Conservation (phyloP, 1,140 invertebrate genomes). For the Hylaeus volcanicus region DNA sequence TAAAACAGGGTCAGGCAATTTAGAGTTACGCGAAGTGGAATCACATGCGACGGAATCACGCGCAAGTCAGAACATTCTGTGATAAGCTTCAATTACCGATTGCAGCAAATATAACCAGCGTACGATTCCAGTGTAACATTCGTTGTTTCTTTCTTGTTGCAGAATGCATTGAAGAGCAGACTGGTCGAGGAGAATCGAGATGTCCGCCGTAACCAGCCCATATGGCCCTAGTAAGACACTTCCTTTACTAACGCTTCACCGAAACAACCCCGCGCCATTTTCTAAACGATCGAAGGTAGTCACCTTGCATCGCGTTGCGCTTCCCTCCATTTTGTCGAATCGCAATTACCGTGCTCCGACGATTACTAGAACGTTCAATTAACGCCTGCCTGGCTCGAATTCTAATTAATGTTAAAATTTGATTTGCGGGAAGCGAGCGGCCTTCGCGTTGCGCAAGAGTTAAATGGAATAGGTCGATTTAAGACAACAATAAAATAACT, state of each 20-base stretch:
- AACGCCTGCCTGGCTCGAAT: slow-evolving; percentile 42
- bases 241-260: neutral
- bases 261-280: neutral
- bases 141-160: slow-evolving; percentile 66
- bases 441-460: slow-evolving; percentile 22
- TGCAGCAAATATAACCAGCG: too few relatives aligned
- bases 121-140: neutral
- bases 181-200: slow-evolving; percentile 71
- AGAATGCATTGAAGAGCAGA: slow-evolving; percentile 76
- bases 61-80: too few relatives aligned
- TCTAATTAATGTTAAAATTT: slow-evolving; percentile 63
- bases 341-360: slow-evolving; percentile 8
- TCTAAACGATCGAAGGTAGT: neutral
- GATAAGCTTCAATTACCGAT: too few relatives aligned
- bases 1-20: too few relatives aligned
- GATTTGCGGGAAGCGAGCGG: slow-evolving; percentile 41
- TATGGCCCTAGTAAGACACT: slow-evolving; percentile 79
- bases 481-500: neutral
- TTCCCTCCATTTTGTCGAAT: slow-evolving; percentile 40
- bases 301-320: slow-evolving; percentile 4
- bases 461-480: slow-evolving; percentile 4
- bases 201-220: slow-evolving; percentile 80
- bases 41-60: too few relatives aligned
- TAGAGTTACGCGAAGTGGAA: too few relatives aligned
- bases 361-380: slow-evolving; percentile 47